A percentile compares a stretch with the other conserved stretches of the same genome.
Conservation (phyloP, 2,113 vertebrate genomes). For the Anhinga anhinga region DNA sequence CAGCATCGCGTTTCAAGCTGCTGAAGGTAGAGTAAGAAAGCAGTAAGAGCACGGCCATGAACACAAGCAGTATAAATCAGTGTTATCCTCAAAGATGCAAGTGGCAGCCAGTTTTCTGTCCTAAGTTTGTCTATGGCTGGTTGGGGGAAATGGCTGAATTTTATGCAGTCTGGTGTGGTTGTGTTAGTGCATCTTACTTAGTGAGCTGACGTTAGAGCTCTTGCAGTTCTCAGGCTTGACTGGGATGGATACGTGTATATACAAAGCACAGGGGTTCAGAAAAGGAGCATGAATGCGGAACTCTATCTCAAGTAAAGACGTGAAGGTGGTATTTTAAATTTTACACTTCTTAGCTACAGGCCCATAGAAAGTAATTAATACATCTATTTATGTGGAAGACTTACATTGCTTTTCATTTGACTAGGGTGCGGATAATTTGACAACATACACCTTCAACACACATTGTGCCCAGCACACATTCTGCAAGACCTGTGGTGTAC, state of each 20-base stretch:
- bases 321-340: background rate
- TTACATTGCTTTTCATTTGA: background rate
- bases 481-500: constrained; percentile 94
- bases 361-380: background rate
- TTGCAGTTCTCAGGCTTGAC: background rate
- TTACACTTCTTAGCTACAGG: background rate
- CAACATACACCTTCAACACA: constrained; percentile 93
- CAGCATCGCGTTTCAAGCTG: constrained; percentile 85
- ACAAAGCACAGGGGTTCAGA: background rate
- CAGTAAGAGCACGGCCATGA: background rate
- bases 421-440: constrained; percentile 88
- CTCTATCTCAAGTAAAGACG: background rate
- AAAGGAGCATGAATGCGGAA: background rate
- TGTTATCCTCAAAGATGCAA: background rate
- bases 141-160: background rate
- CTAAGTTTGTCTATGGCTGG: background rate
- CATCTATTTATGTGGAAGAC: background rate
- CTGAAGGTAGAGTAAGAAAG: constrained; percentile 80
- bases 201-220: background rate
- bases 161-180: background rate
- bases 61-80: background rate
- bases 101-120: background rate
- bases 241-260: fast-evolving
- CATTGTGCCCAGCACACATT: constrained; percentile 90
- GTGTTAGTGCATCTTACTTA: background rate